Base-by-base conservation (phyloP, 1,140 invertebrate species). In the Drosophila serrata region DNA sequence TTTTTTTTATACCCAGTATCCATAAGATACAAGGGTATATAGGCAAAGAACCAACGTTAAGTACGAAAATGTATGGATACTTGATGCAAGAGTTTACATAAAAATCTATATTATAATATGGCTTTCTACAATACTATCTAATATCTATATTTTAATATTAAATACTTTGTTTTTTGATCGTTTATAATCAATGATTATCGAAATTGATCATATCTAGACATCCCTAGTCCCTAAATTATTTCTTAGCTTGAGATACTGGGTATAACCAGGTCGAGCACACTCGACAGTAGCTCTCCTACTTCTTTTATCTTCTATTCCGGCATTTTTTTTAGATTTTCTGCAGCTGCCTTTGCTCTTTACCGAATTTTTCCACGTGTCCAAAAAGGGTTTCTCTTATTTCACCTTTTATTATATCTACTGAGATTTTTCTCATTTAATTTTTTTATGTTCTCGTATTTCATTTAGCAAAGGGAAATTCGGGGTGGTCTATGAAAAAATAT, bases 311-410 rank as follows among this genome's bases (percentile, higher is more conserved):
- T 64, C 22, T 33, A 43, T 61, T 64, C 33, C 6, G 29, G 37
- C 39, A 35, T n/a, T 61, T 33, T 29, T 43, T 27, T 29, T 57
- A 15, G 27, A 46, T n/a, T 19, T 11, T 46, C n/a, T 19, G 5
- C 49, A 19, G 31, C 49, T 35, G 49, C 31, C 19, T 53, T 53
- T 53, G 5, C 29, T 65, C 27, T 60, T 15, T 6, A 33, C 27
- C 27, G 8, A 15, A 9, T 13, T 53, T 35, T 9, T 53, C 31
- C 49, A 22, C 31, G 49, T 53, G 49, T 35, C 35, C 31, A 42
- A 49, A 68, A 68, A 42, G 64, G 49, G 61, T 45, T 68, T 68
- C 31, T 51, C 27, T 8, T 65, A 22, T 19, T 29, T 43, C 15
- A 35, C 13, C 13, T 35, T 22, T 13, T 35, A 22, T 15, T 35